Evolutionary conservation across 30 jellyfish, hydroid and myxozoan species (phyloP), one percentile per base, ranked within the genome.

Genomic region (Chrysaora quinquecirrha): DNA sequence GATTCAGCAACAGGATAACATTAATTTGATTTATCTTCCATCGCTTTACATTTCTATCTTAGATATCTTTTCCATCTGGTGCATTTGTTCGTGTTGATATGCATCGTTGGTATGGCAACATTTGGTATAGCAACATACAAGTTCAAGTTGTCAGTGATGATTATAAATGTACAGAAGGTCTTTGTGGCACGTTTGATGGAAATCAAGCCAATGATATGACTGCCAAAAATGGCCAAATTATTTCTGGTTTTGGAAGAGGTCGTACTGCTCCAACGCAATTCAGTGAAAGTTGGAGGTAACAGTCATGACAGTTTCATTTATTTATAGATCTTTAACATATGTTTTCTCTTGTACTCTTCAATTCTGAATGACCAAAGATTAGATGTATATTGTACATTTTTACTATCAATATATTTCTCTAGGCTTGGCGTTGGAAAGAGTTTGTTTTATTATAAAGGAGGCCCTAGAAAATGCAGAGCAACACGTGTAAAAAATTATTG

Each of bases 31-130:
- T 43, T 16, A 43, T 6, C 9, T 6, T 43, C 58, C 12, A 2
- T 38, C 14, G 54, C 14, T 6, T 38, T 38, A 38, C 54, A 23
- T 34, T 12, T 56, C 52, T 72, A 25, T n/a, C n/a, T n/a, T 47
- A 91, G 98, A 72, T 91, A 6, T 75, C 30, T 3, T 86, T 91
- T 63, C 98, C 98, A 1, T 91, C 98, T 14, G 98, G 98, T 30
- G 95, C 98, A 0, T 86, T 20, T 60, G 87, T 91, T 1, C 73
- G 83, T 24, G 69, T 91, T 30, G 92, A 85, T 48, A 86, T 81
- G 43, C 33, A 71, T 30, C 83, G 83, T 43, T 90, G 90, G 90
- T 93, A 77, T 0, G 58, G 69, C 12, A 28, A 73, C 82, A 56
- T 77, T 76, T 91, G 82, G 43, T 38, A 38, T 14, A 95, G 96